These are phyloP conservation scores for Sarcophaga variegata DNA, from an alignment of 2,888 invertebrate genomes.

Conservation along the genomic window DNA sequence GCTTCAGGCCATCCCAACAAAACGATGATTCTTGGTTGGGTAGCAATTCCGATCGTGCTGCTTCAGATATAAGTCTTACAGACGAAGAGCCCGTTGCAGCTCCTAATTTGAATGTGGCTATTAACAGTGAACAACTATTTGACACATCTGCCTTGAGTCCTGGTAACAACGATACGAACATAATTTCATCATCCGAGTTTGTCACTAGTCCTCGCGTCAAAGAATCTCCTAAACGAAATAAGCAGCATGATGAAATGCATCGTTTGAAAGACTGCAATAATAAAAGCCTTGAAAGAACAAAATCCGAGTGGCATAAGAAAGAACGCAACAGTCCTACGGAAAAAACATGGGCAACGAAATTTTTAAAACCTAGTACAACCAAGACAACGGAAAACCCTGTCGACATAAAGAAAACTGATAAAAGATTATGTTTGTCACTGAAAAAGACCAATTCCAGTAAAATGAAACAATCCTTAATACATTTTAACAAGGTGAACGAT, in stretches of 20 bases:
- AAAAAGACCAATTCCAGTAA: constrained; percentile 66
- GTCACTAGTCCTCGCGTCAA: constrained; percentile 21
- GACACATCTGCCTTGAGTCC: constrained; percentile 70
- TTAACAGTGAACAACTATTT: constrained; percentile 74
- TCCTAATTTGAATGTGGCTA: constrained; percentile 77
- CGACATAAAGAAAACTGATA: constrained; percentile 34
- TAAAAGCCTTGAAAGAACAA: constrained; percentile 29
- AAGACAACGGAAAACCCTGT: constrained; percentile 11
- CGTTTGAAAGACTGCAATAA: constrained; percentile 28
- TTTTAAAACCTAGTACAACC: constrained; percentile 38
- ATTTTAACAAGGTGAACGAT: constrained; percentile 70
- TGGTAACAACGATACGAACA: constrained; percentile 42
- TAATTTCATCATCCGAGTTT: constrained; percentile 36
- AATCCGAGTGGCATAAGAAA: constrained; percentile 62
- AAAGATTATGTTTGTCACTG: constrained; percentile 70
- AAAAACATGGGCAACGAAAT: constrained; percentile 48
- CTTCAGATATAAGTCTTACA: constrained; percentile 38
- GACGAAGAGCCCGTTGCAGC: constrained; percentile 56
- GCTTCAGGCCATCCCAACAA: constrained; percentile 26
- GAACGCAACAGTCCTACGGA: constrained; percentile 38
- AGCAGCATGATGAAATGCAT: constrained; percentile 25
- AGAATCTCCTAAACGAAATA: constrained; percentile 30
- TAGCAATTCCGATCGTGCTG: neutral
- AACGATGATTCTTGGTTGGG: neutral
- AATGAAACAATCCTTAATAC: constrained; percentile 75